phyloP scores from a whole-genome alignment of 2,797 vertebrate species.

The Tympanoctomys barrerae region DNA sequence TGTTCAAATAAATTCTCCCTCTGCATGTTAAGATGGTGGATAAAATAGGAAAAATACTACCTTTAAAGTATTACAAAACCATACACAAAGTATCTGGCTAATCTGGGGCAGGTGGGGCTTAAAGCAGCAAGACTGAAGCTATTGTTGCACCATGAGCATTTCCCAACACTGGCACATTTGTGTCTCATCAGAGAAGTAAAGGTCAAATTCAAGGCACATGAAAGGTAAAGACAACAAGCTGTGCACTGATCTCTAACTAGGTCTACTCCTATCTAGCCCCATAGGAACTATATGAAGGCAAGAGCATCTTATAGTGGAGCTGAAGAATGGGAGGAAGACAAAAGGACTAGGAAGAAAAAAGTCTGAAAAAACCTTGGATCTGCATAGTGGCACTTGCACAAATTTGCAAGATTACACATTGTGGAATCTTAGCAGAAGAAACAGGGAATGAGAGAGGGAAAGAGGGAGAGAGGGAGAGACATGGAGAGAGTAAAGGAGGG shows the following conservation, averaged over 20 bases:
- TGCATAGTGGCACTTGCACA: not conserved
- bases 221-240: not conserved
- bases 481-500: too few relatives aligned
- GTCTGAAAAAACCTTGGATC: not conserved
- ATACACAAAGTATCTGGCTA: not conserved
- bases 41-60: conserved; percentile 36
- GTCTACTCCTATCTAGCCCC: not conserved
- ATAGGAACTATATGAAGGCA: not conserved
- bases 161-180: not conserved
- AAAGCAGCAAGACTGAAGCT: conserved; percentile 35
- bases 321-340: too few relatives aligned
- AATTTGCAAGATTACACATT: not conserved
- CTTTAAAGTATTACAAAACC: conserved; percentile 26
- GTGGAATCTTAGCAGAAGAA: not conserved
- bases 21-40: not conserved
- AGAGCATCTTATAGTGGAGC: not conserved
- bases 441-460: not conserved
- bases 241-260: not conserved
- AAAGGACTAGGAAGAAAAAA: not conserved
- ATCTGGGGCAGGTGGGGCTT: not conserved
- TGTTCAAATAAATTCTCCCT: conserved; percentile 29
- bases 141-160: not conserved
- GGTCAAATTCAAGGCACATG: not conserved
- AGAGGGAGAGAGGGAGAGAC: too few relatives aligned
- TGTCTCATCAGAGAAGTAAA: not conserved